Base-by-base conservation (phyloP, 2,888 invertebrate genomes). In the Euzetes globulus region DNA sequence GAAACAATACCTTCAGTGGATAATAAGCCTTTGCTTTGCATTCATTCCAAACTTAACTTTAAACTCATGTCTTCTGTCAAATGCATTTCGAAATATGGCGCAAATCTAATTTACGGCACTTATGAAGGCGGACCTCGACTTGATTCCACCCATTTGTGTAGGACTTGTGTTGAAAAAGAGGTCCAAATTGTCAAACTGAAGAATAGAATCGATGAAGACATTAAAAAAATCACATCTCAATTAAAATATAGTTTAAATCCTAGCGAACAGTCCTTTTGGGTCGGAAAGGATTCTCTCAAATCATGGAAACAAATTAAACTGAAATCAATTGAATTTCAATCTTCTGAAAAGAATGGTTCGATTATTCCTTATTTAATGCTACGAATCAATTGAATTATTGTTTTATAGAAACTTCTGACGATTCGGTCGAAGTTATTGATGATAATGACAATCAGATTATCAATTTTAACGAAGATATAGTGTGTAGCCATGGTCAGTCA, bases 231-330 rank as follows among this genome's bases (percentile, higher is more conserved):
- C 33, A 81, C 79, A 19, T 81, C 82, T 60, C 79, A 83, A 5
- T 79, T 85, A 74, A 84, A 85, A 63, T 81, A 80, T 50, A 81
- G 80, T 29, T 13, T 60, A 47, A 63, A 7, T 75, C 75, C 47
- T 65, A 75, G 77, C 37, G 83, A 78, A 76, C 80, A 76, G 76
- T 79, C 82, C 72, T 87, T 81, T 79, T 85, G 86, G 83, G 83
- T 87, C 25, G 87, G 87, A 7, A 86, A 86, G 75, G 82, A 84
- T 65, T 86, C 86, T 0, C 80, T 87, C n/a, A 83, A 84, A 77
- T 83, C 82, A 55, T 87, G 87, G 87, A 83, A 84, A 74, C 82
- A 83, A 70, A 80, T 86, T 50, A 86, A 84, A 1, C 80, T 83
- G 22, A 79, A 80, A 29, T 68, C 72, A 41, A 74, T 78, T 65